phyloP scores from a whole-genome alignment of 2,113 vertebrate genomes.

The Trematocara macrostoma region DNA sequence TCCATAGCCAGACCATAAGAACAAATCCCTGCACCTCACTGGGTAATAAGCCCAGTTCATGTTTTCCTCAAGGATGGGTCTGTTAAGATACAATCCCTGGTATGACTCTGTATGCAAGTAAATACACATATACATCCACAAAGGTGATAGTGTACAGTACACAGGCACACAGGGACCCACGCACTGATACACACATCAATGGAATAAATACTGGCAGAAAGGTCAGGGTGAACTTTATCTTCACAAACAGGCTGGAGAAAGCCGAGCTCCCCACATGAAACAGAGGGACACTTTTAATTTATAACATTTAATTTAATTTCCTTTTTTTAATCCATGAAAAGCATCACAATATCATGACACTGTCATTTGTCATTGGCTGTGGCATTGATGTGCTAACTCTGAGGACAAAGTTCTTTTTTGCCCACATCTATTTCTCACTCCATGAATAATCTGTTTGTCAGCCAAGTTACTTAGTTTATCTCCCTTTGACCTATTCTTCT shows the following conservation, averaged over 20 bases:
- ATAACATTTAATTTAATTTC: constrained; percentile 26
- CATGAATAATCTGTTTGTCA: constrained; percentile 56
- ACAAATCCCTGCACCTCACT: neutral
- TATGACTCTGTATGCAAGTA: constrained; percentile 10
- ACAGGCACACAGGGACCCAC: constrained; percentile 32
- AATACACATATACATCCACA: constrained; percentile 16
- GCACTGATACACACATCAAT: constrained; percentile 65
- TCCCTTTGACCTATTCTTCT: constrained; percentile 72
- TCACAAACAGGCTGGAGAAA: constrained; percentile 66
- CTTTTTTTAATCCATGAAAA: neutral
- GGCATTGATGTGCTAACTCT: constrained; percentile 10
- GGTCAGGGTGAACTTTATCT: constrained; percentile 74
- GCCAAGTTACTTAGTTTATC: constrained; percentile 77
- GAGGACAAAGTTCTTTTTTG: neutral
- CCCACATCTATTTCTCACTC: constrained; percentile 63
- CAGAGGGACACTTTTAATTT: constrained; percentile 43
- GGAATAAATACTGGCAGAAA: constrained; percentile 70
- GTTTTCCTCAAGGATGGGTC: constrained; percentile 24
- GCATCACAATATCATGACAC: constrained; percentile 13
- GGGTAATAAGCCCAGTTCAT: neutral
- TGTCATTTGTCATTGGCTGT: neutral
- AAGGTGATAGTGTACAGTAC: constrained; percentile 23
- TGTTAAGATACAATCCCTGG: constrained; percentile 14
- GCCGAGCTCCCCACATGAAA: constrained; percentile 62
- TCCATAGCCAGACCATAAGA: neutral